A percentile compares a stretch with the other conserved stretches of the same genome.
Conservation (phyloP, 2,888 invertebrate species). For the Perizoma flavofasciatum region DNA sequence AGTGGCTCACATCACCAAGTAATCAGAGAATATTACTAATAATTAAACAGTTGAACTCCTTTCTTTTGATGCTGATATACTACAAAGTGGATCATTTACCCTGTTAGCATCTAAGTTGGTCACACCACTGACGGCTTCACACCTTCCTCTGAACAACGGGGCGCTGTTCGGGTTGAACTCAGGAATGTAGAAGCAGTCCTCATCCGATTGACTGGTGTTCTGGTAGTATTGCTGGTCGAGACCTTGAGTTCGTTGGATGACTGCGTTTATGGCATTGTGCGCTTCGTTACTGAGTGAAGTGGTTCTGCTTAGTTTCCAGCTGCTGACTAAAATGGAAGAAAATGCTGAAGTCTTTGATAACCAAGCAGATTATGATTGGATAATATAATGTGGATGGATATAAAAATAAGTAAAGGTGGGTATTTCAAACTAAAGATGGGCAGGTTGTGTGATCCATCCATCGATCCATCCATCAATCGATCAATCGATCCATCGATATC, state of each 20-base stretch:
- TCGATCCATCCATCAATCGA: too few relatives aligned
- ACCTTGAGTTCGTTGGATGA: slow-evolving; percentile 59
- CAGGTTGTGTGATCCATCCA: too few relatives aligned
- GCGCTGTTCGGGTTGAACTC: slow-evolving; percentile 47
- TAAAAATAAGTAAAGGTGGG: too few relatives aligned
- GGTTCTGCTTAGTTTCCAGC: slow-evolving; percentile 69
- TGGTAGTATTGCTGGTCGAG: slow-evolving; percentile 58
- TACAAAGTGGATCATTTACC: neutral
- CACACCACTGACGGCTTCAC: slow-evolving; percentile 53
- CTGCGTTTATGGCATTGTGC: slow-evolving; percentile 44
- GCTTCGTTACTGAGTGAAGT: slow-evolving; percentile 46
- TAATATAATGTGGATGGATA: too few relatives aligned
- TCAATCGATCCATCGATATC: too few relatives aligned
- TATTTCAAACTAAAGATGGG: too few relatives aligned
- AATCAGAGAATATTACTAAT: too few relatives aligned
- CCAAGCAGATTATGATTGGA: slow-evolving; percentile 6
- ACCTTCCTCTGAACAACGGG: slow-evolving; percentile 64
- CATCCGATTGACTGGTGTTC: slow-evolving; percentile 60
- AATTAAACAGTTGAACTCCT: too few relatives aligned
- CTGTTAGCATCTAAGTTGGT: slow-evolving; percentile 50
- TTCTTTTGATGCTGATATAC: too few relatives aligned
- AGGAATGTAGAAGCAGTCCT: slow-evolving; percentile 70
- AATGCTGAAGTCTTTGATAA: slow-evolving; percentile 9
- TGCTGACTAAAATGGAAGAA: slow-evolving; percentile 54
- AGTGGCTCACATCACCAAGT: too few relatives aligned